A percentile compares a stretch with the other conserved stretches of the same genome.
These are phyloP conservation scores for Argyresthia goedartella DNA, from an alignment of 2,888 invertebrate genomes.

Conservation along the genomic window DNA sequence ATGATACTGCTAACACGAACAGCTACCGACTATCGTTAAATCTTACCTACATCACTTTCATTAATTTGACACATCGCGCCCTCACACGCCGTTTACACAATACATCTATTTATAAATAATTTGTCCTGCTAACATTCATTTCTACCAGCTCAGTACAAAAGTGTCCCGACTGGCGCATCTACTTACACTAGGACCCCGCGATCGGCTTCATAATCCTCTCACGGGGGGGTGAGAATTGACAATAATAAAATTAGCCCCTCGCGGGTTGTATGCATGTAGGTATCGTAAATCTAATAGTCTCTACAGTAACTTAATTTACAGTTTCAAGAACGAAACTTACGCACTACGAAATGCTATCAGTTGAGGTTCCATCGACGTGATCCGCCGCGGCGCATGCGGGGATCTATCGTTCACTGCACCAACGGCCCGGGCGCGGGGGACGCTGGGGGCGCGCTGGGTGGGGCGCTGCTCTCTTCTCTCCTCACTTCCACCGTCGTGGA, in stretches of 20 bases:
- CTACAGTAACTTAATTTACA: constrained; percentile 47
- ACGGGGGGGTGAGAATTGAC: constrained; percentile 33
- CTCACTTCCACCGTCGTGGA: not conserved
- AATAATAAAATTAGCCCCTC: constrained; percentile 24
- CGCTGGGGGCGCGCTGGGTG: not conserved
- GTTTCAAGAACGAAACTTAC: constrained; percentile 63
- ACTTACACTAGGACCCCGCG: constrained; percentile 20
- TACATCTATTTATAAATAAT: constrained; percentile 16
- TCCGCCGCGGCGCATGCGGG: constrained; percentile 20
- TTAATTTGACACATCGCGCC: constrained; percentile 43
- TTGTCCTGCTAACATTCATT: constrained; percentile 48
- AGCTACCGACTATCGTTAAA: constrained; percentile 23
- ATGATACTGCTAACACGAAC: constrained; percentile 47
- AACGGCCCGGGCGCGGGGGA: constrained; percentile 2
- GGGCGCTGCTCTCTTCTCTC: not conserved
- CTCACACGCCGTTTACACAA: constrained; percentile 18
- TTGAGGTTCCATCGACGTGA: constrained; percentile 42
- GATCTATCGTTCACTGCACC: not conserved
- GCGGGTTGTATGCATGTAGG: constrained; percentile 17
- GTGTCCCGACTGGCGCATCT: constrained; percentile 14
- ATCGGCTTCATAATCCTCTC: constrained; percentile 9
- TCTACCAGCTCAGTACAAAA: not conserved
- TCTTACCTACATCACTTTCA: constrained; percentile 25
- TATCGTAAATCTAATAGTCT: constrained; percentile 49
- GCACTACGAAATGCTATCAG: constrained; percentile 58